A percentile compares a stretch with the other conserved stretches of the same genome.
These are phyloP conservation scores for Arnoldichthys spilopterus DNA, from an alignment of 2,797 vertebrate genomes.

Conservation along the genomic window DNA sequence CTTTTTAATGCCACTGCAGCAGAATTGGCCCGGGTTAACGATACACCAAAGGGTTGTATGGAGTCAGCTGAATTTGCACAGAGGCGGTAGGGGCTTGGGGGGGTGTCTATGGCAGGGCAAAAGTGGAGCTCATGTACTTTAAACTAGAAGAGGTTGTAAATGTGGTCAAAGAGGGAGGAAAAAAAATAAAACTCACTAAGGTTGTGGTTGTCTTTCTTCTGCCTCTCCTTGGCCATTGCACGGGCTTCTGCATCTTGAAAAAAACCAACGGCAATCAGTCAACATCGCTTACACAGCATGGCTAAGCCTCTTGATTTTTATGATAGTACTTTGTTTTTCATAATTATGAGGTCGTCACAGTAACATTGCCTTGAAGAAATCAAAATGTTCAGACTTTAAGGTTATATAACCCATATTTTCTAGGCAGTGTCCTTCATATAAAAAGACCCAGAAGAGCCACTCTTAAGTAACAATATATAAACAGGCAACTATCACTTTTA, in stretches of 20 bases:
- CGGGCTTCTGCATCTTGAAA: constrained; percentile 88
- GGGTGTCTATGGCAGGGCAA: constrained; percentile 36
- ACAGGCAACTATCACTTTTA: not conserved
- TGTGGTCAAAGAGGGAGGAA: not conserved
- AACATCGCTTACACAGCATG: not conserved
- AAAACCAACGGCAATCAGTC: constrained; percentile 63
- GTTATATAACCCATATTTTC: not conserved
- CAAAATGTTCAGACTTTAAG: not conserved
- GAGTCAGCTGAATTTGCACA: constrained; percentile 74
- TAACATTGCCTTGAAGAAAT: not conserved
- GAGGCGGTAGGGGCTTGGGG: constrained; percentile 47
- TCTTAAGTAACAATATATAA: not conserved
- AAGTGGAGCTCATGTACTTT: constrained; percentile 52
- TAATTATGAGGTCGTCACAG: constrained; percentile 1
- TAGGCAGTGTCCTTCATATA: not conserved
- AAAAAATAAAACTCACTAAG: constrained; percentile 84
- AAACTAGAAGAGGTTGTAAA: constrained; percentile 50
- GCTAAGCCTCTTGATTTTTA: constrained; percentile 5
- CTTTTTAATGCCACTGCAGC: constrained; percentile 76
- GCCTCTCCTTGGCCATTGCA: constrained; percentile 93
- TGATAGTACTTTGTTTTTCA: not conserved
- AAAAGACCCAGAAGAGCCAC: not conserved
- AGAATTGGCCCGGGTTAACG: constrained; percentile 78
- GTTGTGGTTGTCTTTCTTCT: constrained; percentile 99
- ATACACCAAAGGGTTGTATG: constrained; percentile 74